phyloP scores from a whole-genome alignment of 2,113 vertebrate species.

The Toxotes jaculatrix region DNA sequence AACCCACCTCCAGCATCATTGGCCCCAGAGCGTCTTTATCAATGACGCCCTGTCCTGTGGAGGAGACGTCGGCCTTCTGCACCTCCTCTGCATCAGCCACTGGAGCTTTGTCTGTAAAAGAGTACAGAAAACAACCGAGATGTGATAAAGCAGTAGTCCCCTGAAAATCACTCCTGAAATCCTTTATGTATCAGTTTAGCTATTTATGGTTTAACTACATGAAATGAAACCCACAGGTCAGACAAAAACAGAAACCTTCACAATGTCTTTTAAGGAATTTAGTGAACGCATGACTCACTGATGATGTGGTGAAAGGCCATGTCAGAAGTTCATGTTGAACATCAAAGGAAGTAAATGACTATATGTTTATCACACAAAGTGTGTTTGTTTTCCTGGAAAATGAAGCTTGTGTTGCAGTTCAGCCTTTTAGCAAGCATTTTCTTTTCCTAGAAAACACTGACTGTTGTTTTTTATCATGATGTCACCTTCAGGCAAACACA shows the following conservation, averaged over 20 bases:
- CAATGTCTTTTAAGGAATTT: neutral
- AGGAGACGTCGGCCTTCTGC: conserved; percentile 96
- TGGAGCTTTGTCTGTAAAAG: conserved; percentile 89
- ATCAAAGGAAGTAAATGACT: neutral
- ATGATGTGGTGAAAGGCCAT: neutral
- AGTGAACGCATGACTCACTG: conserved; percentile 8
- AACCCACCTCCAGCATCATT: conserved; percentile 96
- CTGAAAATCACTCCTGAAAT: no score
- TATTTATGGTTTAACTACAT: no score
- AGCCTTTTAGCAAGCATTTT: neutral
- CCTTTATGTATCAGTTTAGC: no score
- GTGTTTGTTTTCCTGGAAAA: conserved; percentile 21
- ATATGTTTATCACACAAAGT: neutral
- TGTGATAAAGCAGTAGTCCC: no score
- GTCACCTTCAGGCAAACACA: conserved; percentile 10
- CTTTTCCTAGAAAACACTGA: conserved; percentile 32
- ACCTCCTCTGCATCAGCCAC: conserved; percentile 94
- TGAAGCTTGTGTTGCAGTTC: neutral
- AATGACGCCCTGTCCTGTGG: conserved; percentile 95
- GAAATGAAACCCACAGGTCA: neutral
- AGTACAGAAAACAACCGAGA: neutral
- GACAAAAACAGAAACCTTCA: neutral
- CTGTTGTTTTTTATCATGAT: conserved; percentile 39
- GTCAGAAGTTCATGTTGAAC: neutral
- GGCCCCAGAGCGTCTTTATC: conserved; percentile 98